phyloP scores from a whole-genome alignment of 2,888 invertebrate species.

The Volucella inflata region DNA sequence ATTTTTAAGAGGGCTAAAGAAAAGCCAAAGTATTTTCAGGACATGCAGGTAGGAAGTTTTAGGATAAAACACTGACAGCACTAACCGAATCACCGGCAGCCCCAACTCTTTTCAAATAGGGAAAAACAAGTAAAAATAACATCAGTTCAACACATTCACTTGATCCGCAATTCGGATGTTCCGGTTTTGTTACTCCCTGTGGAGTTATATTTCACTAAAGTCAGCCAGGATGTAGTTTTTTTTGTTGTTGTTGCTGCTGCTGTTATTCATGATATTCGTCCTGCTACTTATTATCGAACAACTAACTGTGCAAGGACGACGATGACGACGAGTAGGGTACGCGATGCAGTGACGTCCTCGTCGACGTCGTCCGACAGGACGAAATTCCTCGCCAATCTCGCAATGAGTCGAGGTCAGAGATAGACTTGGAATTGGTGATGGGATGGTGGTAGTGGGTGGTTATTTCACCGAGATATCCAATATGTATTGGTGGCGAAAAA shows the following conservation, averaged over 20 bases:
- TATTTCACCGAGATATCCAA: slow-evolving; percentile 13
- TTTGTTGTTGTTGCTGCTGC: not conserved
- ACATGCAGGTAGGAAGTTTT: too few relatives aligned
- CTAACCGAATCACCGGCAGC: not conserved
- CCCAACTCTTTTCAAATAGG: not conserved
- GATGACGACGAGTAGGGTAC: not conserved
- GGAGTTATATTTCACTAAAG: slow-evolving; percentile 66
- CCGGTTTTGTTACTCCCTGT: slow-evolving; percentile 49
- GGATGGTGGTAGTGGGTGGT: not conserved
- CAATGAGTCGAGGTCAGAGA: slow-evolving; percentile 14
- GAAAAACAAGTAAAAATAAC: slow-evolving; percentile 17
- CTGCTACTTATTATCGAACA: slow-evolving; percentile 55
- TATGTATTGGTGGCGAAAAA: slow-evolving; percentile 23
- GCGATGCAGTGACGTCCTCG: slow-evolving; percentile 35
- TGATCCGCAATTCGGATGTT: slow-evolving; percentile 67
- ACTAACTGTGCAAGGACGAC: slow-evolving; percentile 41
- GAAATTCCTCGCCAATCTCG: slow-evolving; percentile 15
- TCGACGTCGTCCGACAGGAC: slow-evolving; percentile 2
- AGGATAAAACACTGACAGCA: too few relatives aligned
- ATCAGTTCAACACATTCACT: slow-evolving; percentile 58
- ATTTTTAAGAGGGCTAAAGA: too few relatives aligned
- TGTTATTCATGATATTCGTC: slow-evolving; percentile 7
- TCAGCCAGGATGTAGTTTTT: slow-evolving; percentile 26
- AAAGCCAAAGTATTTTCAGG: too few relatives aligned
- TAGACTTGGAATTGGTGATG: not conserved